Evolutionary conservation across 2,113 vertebrate species (phyloP), one percentile per base, ranked within the genome.

Genomic region (Gobiocypris rarus): DNA sequence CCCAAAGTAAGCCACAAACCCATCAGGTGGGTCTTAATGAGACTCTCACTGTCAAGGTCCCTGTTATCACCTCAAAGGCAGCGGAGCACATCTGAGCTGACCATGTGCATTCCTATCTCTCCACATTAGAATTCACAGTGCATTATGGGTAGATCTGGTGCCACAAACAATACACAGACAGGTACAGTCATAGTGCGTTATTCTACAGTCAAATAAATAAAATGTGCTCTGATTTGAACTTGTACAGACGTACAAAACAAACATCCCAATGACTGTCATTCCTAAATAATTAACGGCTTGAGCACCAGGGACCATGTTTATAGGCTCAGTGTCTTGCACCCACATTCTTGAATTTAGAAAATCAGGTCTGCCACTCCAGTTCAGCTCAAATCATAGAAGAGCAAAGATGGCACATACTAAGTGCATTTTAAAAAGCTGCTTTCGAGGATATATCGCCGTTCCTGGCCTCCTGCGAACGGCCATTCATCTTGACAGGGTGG

Each of bases 401-500:
- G 11, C 17, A 71, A 41, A 75, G 50, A 45, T 50, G 14, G 8
- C 26, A 17, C n/a, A 73, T 41, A 80, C 79, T 43, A 83, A 74
- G n/a, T 14, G 59, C 59, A 82, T 83, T 80, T 31, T 83, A 85
- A 70, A 56, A 69, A 83, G 50, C 31, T 80, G 17, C 58, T 69
- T 59, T 45, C 28, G 56, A 63, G 61, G 59, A 54, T 61, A n/a
- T 28, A 17, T 34, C 24, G 41, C 45, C 3, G n/a, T 67, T 63
- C 45, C 65, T 28, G 65, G 67, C 26, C 85, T 75, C 85, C 85
- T 59, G 70, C 28, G 17, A 75, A 84, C 58, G 71, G 14, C 58
- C 78, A 87, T 85, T 85, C 76, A 79, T 85, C 81, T 75, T 88
- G 85, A 88, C 81, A 85, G 74, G 63, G 41, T 8, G 73, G 81